Conservation (phyloP, 2,797 vertebrate genomes). For the Lacerta viridis region DNA sequence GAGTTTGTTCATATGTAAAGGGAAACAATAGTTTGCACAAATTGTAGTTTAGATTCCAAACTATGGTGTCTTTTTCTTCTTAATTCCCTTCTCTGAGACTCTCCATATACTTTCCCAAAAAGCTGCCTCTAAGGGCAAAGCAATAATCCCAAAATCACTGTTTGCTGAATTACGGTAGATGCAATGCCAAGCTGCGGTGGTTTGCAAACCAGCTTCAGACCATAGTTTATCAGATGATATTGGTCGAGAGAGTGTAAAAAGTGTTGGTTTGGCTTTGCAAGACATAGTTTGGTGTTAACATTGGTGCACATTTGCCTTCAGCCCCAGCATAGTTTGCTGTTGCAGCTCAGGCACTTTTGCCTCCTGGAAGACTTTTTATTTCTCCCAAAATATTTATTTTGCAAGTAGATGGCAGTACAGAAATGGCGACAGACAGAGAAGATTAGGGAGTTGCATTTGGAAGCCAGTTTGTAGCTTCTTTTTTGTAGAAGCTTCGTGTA, state of each 20-base stretch:
- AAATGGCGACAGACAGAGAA: background rate
- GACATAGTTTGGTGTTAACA: background rate
- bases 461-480: conserved; percentile 1
- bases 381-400: background rate
- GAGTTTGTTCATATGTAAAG: no score
- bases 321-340: background rate
- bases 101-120: no score
- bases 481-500: background rate
- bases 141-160: no score
- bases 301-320: background rate
- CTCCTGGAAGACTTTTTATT: background rate
- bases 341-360: background rate
- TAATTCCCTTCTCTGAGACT: no score
- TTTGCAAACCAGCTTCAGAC: background rate
- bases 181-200: no score
- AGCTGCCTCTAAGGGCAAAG: no score
- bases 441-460: background rate
- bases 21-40: no score
- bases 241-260: background rate
- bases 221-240: background rate
- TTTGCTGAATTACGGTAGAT: no score
- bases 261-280: background rate
- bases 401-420: background rate
- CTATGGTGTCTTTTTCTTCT: no score
- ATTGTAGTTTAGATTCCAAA: no score